A percentile compares a stretch with the other conserved stretches of the same genome.
Conservation (phyloP, 2,888 invertebrate species). For the Erebia epiphron region DNA sequence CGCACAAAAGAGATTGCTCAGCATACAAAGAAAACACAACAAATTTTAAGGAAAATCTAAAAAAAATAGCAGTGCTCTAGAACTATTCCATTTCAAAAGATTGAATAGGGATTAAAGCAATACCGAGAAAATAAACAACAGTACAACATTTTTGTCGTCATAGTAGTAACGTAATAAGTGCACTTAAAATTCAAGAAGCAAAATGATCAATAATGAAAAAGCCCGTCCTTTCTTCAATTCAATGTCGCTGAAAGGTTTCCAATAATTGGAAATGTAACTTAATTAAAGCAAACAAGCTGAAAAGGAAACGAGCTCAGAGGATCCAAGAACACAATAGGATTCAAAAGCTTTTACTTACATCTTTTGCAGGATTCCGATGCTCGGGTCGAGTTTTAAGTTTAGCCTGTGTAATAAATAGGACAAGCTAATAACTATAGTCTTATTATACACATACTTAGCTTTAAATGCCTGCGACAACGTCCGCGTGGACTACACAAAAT, state of each 20-base stretch:
- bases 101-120: background rate
- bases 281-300: slow-evolving; percentile 23
- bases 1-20: too few relatives aligned
- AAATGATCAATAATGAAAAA: slow-evolving; percentile 10
- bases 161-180: background rate
- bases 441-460: too few relatives aligned
- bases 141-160: background rate
- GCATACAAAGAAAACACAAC: too few relatives aligned
- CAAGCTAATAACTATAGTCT: background rate
- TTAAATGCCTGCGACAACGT: too few relatives aligned
- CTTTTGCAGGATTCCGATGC: background rate
- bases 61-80: too few relatives aligned
- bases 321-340: slow-evolving; percentile 7
- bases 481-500: too few relatives aligned
- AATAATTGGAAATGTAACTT: slow-evolving; percentile 24
- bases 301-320: slow-evolving; percentile 10
- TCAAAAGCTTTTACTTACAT: background rate
- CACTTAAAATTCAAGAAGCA: slow-evolving; percentile 18
- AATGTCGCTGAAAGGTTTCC: slow-evolving; percentile 15
- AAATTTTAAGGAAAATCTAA: too few relatives aligned
- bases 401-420: background rate
- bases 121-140: background rate
- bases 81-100: background rate
- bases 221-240: slow-evolving; percentile 9
- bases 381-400: background rate